A percentile compares a stretch with the other conserved stretches of the same genome.
Evolutionary conservation across 2,888 invertebrate species (phyloP).

Genomic region (Mimas tiliae): DNA sequence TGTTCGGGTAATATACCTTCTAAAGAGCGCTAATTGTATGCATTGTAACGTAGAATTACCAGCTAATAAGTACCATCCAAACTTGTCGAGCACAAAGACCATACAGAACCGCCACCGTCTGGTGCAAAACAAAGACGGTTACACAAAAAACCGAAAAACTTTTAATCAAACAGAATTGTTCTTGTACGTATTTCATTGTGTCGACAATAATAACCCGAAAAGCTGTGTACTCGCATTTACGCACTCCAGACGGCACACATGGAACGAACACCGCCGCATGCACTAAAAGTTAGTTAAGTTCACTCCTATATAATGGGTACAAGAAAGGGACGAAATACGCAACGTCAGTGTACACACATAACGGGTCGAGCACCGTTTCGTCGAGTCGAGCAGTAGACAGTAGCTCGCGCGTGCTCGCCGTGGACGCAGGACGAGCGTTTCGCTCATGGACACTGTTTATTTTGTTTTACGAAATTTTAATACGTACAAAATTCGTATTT

Average conservation of each 20-base stretch:
- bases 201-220: constrained; percentile 75
- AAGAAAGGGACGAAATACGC: constrained; percentile 42
- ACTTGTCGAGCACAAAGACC: constrained; percentile 60
- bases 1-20: constrained; percentile 26
- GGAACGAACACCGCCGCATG: constrained; percentile 53
- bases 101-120: constrained; percentile 50
- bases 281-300: constrained; percentile 59
- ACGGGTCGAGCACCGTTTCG: constrained; percentile 53
- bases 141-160: constrained; percentile 62
- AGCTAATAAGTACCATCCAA: constrained; percentile 64
- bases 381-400: constrained; percentile 66
- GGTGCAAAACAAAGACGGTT: constrained; percentile 58
- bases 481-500: constrained; percentile 55
- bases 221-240: constrained; percentile 58
- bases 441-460: constrained; percentile 63
- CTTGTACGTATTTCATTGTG: constrained; percentile 69
- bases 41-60: constrained; percentile 43
- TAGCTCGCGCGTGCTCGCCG: constrained; percentile 73
- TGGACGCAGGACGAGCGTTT: constrained; percentile 60
- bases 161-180: constrained; percentile 66
- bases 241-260: constrained; percentile 51
- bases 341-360: constrained; percentile 44
- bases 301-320: constrained; percentile 43
- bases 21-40: constrained; percentile 57
- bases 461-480: constrained; percentile 68